phyloP scores from a whole-genome alignment of 1,140 invertebrate species.

The Tetranychus urticae region DNA sequence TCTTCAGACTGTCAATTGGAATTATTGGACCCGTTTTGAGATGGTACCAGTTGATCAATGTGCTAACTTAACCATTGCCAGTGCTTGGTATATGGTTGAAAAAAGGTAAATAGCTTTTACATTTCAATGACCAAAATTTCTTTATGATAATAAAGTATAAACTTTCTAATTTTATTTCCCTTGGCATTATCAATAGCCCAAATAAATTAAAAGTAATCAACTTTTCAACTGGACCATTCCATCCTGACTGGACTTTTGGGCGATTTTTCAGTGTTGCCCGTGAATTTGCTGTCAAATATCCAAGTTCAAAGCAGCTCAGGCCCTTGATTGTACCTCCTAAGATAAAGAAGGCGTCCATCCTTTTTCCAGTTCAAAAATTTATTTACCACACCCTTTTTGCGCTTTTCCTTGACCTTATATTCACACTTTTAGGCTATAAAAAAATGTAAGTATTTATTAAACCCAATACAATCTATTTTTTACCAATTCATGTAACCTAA shows the following conservation, averaged over 20 bases:
- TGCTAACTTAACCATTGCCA: not conserved
- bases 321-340: not conserved
- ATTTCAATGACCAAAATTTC: not conserved
- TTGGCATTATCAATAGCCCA: constrained; percentile 24
- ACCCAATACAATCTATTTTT: no score
- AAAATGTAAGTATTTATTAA: not conserved
- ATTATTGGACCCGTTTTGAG: not conserved
- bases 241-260: constrained; percentile 24
- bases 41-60: not conserved
- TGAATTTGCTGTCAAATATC: not conserved
- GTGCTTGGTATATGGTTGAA: constrained; percentile 7
- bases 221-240: not conserved
- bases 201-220: constrained; percentile 25
- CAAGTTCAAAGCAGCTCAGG: not conserved
- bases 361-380: not conserved
- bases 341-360: not conserved
- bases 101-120: not conserved
- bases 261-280: not conserved
- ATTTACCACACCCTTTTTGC: not conserved
- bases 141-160: no score
- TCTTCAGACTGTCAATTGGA: not conserved
- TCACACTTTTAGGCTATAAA: not conserved
- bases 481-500: no score
- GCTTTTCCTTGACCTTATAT: not conserved
- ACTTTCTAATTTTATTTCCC: no score